A percentile compares a stretch with the other conserved stretches of the same genome.
phyloP scores from a whole-genome alignment of 1,140 invertebrate species.

The Ridgeia piscesae region DNA sequence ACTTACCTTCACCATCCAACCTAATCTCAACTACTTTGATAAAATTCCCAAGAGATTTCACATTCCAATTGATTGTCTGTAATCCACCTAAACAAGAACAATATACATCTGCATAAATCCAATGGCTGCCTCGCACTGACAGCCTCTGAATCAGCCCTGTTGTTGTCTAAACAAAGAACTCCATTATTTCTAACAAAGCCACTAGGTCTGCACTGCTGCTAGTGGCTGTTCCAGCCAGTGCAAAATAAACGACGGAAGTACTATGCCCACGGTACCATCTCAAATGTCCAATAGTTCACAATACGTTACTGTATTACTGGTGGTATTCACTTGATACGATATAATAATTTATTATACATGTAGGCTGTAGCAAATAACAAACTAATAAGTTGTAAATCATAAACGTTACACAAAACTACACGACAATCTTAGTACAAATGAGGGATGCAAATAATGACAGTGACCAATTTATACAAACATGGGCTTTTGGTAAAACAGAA shows the following conservation, averaged over 20 bases:
- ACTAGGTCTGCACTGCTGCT: background rate
- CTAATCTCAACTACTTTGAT: background rate
- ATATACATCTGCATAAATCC: background rate
- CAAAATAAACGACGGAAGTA: background rate
- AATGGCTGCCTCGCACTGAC: background rate
- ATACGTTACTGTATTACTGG: background rate
- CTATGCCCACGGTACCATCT: background rate
- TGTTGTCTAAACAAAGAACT: background rate
- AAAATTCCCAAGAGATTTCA: background rate
- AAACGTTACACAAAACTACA: too few relatives aligned
- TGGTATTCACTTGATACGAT: background rate
- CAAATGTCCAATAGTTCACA: background rate
- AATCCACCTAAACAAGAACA: background rate
- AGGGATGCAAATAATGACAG: too few relatives aligned
- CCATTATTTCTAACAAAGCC: background rate
- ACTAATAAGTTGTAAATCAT: too few relatives aligned
- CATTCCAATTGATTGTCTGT: background rate
- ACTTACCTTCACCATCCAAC: background rate
- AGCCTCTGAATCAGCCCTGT: background rate
- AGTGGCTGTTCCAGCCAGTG: background rate
- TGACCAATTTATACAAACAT: too few relatives aligned
- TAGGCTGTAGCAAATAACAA: too few relatives aligned
- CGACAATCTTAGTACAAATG: too few relatives aligned
- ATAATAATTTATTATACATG: too few relatives aligned
- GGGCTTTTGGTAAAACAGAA: too few relatives aligned